A percentile compares a stretch with the other conserved stretches of the same genome.
phyloP scores from a whole-genome alignment of 2,888 invertebrate species.

The Syrphus vitripennis region DNA sequence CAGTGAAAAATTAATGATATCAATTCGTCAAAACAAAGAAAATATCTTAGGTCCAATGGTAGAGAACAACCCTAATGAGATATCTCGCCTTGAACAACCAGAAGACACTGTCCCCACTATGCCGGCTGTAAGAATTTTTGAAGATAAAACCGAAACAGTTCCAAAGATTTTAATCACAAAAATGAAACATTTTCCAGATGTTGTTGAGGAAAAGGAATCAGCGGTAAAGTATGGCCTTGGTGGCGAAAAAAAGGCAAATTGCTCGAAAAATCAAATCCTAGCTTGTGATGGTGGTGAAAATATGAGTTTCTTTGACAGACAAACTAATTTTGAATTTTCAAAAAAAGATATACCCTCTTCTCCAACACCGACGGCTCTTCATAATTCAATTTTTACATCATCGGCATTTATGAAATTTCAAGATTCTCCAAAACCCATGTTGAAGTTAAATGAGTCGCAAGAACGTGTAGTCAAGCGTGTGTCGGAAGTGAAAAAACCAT shows the following conservation, averaged over 20 bases:
- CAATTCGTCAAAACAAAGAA: slow-evolving; percentile 1
- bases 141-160: slow-evolving; percentile 74
- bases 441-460: neutral
- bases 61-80: neutral
- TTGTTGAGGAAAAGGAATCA: slow-evolving; percentile 74
- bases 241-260: neutral
- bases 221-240: neutral
- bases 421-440: slow-evolving; percentile 38
- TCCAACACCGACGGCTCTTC: neutral
- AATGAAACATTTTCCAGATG: slow-evolving; percentile 57
- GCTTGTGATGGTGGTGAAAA: neutral
- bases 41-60: too few species aligned
- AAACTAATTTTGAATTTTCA: neutral
- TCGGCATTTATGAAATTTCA: slow-evolving; percentile 59
- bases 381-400: slow-evolving; percentile 48
- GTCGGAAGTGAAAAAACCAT: neutral
- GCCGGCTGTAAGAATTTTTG: slow-evolving; percentile 69
- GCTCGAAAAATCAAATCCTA: neutral
- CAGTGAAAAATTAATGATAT: slow-evolving; percentile 44
- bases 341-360: slow-evolving; percentile 6
- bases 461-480: neutral
- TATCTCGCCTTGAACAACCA: slow-evolving; percentile 31
- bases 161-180: slow-evolving; percentile 65
- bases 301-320: neutral
- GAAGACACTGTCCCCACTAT: slow-evolving; percentile 35